Evolutionary conservation across 2,797 vertebrate species (phyloP), one percentile per base, ranked within the genome.

Genomic region (Muscicapa comitata): DNA sequence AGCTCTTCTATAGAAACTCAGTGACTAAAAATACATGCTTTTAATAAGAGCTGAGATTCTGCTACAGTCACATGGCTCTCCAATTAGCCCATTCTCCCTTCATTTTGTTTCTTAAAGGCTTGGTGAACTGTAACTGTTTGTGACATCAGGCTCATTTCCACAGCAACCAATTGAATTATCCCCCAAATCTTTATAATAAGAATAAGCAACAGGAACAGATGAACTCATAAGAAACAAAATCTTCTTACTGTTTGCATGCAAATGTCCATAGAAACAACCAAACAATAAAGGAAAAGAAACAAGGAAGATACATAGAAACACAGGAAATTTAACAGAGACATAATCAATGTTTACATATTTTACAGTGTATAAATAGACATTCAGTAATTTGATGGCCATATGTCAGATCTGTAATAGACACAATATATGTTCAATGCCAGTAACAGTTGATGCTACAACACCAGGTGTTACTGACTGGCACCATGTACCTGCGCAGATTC

Each of bases 101-200:
- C 18, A 0, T 81, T 93, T 92, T 91, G 28, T 62, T 95, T 91
- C 66, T 92, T 90, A 77, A 62, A 92, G 74, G 62, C 74, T 91
- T 91, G 65, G 50, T 86, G 79, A 91, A 88, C 62, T 78, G 71
- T 48, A 93, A 75, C 65, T 93, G 68, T 95, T 94, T 94, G 75
- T 93, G 86, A 92, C 90, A 97, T 77, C 80, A 93, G 76, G 81
- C 90, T 80, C 75, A 96, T 96, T 95, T 95, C 94, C 87, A 96
- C 87, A 94, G 94, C 94, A 97, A 96, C 92, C 76, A 91, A 95
- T 33, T 91, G 70, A 90, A 95, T 94, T 94, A 96, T 45, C 17
- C 91, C 61, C 43, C 37, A 89, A 93, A 93, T 88, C 62, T 81
- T 90, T 94, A 33, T 76, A 93, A 79, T 14, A 75, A 35, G 78